Evolutionary conservation across 2,888 invertebrate species (phyloP).

Genomic region (Rhogogaster chlorosoma): DNA sequence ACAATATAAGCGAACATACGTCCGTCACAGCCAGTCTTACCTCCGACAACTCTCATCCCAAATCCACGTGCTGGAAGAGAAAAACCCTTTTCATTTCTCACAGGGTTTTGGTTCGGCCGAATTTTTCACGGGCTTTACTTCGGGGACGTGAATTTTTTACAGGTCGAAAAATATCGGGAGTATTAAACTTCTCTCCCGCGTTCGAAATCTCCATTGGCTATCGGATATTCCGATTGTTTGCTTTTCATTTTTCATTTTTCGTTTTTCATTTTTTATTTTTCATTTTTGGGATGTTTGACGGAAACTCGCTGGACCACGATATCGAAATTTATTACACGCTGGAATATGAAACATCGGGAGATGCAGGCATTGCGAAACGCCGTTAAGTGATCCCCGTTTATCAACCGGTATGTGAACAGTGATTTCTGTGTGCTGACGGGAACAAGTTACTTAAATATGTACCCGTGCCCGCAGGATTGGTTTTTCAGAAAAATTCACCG

Average conservation of each 20-base stretch:
- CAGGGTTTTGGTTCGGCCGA: neutral
- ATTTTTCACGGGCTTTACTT: neutral
- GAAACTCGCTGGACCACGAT: too few relatives aligned
- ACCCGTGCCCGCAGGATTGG: neutral
- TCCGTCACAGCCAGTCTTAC: conserved; percentile 92
- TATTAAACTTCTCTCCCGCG: neutral
- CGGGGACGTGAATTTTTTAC: neutral
- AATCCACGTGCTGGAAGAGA: conserved; percentile 88
- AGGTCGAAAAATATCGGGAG: neutral
- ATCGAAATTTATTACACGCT: too few relatives aligned
- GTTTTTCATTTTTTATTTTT: too few relatives aligned
- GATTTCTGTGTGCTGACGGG: neutral
- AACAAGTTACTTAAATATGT: neutral
- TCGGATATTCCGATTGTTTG: too few relatives aligned
- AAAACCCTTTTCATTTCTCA: conserved; percentile 50
- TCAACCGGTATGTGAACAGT: neutral
- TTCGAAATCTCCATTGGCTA: too few relatives aligned
- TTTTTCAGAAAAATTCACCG: neutral
- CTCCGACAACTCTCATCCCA: conserved; percentile 97
- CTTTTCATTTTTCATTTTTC: too few relatives aligned
- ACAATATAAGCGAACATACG: conserved; percentile 94
- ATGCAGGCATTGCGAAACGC: neutral
- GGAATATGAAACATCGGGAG: neutral
- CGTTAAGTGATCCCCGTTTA: neutral
- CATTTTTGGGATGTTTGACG: too few relatives aligned